These are phyloP conservation scores for Hemichromis elongatus DNA, from an alignment of 2,113 vertebrate species.

Conservation along the genomic window DNA sequence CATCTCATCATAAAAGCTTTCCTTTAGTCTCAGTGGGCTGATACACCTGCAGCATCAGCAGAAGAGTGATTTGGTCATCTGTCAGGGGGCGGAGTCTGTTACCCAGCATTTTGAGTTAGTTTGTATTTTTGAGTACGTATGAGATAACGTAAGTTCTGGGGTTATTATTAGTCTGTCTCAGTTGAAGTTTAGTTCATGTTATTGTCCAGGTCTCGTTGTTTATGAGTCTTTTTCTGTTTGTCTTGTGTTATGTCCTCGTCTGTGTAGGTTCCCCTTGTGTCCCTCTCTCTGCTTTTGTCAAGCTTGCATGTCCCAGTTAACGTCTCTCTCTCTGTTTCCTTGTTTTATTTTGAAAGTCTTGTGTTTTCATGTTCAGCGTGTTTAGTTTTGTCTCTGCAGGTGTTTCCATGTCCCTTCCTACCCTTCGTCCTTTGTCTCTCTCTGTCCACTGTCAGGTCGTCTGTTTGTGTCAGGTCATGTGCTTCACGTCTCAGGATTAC, in stretches of 20 bases:
- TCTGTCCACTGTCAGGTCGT: neutral
- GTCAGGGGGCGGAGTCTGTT: too few relatives aligned
- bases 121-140: neutral
- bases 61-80: neutral
- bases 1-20: neutral
- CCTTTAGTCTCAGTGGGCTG: neutral
- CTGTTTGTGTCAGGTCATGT: fast-evolving
- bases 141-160: neutral
- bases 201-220: too few relatives aligned
- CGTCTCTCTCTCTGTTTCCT: neutral
- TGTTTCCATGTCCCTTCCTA: neutral
- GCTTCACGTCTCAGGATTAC: neutral
- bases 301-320: neutral
- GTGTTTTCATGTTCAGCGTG: neutral
- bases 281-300: neutral
- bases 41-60: neutral
- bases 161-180: neutral
- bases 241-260: fast-evolving
- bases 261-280: neutral
- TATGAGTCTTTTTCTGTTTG: neutral
- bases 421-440: neutral
- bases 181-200: neutral
- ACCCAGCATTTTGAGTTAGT: too few relatives aligned
- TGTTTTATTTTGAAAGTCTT: neutral
- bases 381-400: neutral